A percentile compares a stretch with the other conserved stretches of the same genome.
Evolutionary conservation across 2,113 vertebrate genomes (phyloP).

Genomic region (Oncorhynchus tshawytscha): DNA sequence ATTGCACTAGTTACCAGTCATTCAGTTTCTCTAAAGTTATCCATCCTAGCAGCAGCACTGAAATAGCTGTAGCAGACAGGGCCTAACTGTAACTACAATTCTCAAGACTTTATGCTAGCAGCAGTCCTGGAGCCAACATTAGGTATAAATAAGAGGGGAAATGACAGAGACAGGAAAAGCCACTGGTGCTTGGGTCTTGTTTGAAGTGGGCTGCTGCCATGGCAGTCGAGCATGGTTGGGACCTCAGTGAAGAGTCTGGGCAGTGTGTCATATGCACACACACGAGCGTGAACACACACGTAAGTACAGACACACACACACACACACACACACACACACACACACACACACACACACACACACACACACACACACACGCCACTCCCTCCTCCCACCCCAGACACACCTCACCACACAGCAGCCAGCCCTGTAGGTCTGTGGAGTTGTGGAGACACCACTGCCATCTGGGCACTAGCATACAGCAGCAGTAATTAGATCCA

Average conservation of each 20-base stretch:
- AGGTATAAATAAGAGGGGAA: constrained; percentile 66
- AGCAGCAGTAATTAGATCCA: constrained; percentile 69
- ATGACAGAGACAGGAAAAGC: constrained; percentile 76
- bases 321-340: not conserved
- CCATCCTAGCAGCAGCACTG: no score
- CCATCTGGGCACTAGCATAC: constrained; percentile 53
- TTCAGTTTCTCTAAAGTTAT: no score
- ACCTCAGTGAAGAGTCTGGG: not conserved
- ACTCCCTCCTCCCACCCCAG: no score
- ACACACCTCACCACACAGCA: no score
- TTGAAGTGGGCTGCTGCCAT: constrained; percentile 64
- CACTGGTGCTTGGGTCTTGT: constrained; percentile 59
- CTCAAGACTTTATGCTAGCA: not conserved
- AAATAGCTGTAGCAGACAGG: not conserved
- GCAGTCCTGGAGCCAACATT: constrained; percentile 31
- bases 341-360: constrained; percentile 17
- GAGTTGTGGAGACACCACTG: constrained; percentile 3
- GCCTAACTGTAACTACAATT: not conserved
- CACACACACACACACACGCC: not conserved
- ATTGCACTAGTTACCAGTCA: no score
- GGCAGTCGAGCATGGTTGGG: not conserved
- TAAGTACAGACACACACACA: constrained; percentile 10
- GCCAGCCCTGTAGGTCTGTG: no score
- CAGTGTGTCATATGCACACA: not conserved
- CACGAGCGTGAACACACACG: not conserved